Evolutionary conservation across 2,888 invertebrate genomes (phyloP), one percentile per base, ranked within the genome.

Genomic region (Chalcosyrphus nemorum): DNA sequence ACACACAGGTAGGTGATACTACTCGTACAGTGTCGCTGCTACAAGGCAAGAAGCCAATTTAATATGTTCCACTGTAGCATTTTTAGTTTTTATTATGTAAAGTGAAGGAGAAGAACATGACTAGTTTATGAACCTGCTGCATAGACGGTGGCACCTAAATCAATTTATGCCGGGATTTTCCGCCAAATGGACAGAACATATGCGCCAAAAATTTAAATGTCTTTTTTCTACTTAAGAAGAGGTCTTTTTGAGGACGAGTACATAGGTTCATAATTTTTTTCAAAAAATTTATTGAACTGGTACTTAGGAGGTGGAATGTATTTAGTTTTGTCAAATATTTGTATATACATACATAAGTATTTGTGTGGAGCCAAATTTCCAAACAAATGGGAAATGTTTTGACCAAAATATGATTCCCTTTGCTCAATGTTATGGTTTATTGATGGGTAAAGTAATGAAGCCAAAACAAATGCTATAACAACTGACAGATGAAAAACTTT

Each of bases 141-240:
- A n/a, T n/a, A 65, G 45, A 59, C 59, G 59, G 65, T 74, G 50
- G 24, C 41, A 32, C 15, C 45, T 43, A 63, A 41, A 63, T 21
- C 47, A 50, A 32, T 81, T 81, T 81, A 81, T 81, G 70, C n/a
- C 45, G 81, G 81, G 81, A 70, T 47, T 70, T 81, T 70, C 81
- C 81, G 61, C 9, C 41, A 57, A 45, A 59, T 54, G 29, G 21
- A 43, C 21, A 15, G 9, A 52, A 43, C 74, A 75, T 19, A 75
- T 81, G 81, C 75, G 75, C 81, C 81, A 78, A 63, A 68, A 11
- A 43, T 61, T 27, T 41, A 15, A 41, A 13, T 41, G 4, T 15
- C 5, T 41, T 15, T 13, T 41, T 41, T 6, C 1, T 2, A 5
- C 15, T 41, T 5, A 15, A 15, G 6, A 2, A 5, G 4, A 6